Evolutionary conservation across 2,888 invertebrate species (phyloP), one percentile per base, ranked within the genome.

Genomic region (Salticus scenicus): DNA sequence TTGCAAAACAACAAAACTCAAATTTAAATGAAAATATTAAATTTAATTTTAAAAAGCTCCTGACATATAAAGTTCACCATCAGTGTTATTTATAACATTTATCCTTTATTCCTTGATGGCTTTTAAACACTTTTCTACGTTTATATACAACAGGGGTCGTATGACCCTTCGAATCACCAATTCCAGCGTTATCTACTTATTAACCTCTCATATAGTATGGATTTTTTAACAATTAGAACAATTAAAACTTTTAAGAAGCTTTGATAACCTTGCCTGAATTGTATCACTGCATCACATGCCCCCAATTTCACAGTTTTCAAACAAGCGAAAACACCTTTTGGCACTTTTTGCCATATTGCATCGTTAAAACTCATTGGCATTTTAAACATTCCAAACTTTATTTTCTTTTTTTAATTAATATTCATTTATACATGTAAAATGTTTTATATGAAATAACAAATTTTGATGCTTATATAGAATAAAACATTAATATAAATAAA

Each of bases 301-400:
- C n/a, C n/a, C n/a, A n/a, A n/a, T n/a, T n/a, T n/a, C n/a, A n/a
- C n/a, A n/a, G n/a, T n/a, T n/a, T n/a, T n/a, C n/a, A 64, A 12
- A 12, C 4, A 64, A 64, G 30, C 64, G n/a, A 64, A 64, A 17
- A 64, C 64, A 17, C n/a, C 64, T 4, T 64, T 64, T 30, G 28
- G 64, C 12, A 64, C 64, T 64, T 30, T 24, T 10, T 64, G 64
- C 64, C 64, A 78, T 10, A 63, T 63, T 24, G 37, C 41, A 10
- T 67, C 67, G 24, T 75, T 75, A 51, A 37, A 78, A 27, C 37
- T 78, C 63, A 41, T 70, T 78, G 0, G 30, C 27, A 27, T 70
- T 70, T 27, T 47, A 47, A 12, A n/a, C n/a, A n/a, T n/a, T n/a
- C n/a, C n/a, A n/a, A n/a, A n/a, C n/a, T n/a, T n/a, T n/a, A n/a